These are phyloP conservation scores for Shargacucullia verbasci DNA, from an alignment of 2,888 invertebrate genomes.

Conservation along the genomic window DNA sequence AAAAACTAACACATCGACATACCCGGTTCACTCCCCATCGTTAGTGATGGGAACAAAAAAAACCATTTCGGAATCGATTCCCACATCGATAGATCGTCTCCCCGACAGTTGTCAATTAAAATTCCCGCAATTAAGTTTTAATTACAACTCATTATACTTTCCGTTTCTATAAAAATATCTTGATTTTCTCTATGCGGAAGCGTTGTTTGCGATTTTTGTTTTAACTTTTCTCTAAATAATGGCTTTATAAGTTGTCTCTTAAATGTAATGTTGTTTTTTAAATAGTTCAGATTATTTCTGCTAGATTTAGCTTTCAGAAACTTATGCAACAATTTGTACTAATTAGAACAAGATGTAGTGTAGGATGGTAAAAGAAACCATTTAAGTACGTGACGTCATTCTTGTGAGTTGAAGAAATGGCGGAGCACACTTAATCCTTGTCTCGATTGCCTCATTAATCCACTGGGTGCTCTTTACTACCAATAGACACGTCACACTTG, in stretches of 20 bases:
- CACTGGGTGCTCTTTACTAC: slow-evolving; percentile 24
- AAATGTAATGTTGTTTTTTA: slow-evolving; percentile 37
- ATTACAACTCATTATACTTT: slow-evolving; percentile 72
- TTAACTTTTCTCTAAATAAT: slow-evolving; percentile 60
- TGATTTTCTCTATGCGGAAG: slow-evolving; percentile 60
- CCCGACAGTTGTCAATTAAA: slow-evolving; percentile 76
- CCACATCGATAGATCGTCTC: slow-evolving; percentile 65
- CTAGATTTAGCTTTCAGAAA: slow-evolving; percentile 30
- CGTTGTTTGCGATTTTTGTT: slow-evolving; percentile 59
- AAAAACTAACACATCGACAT: slow-evolving; percentile 44
- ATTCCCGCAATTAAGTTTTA: slow-evolving; percentile 76
- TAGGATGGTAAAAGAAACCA: slow-evolving; percentile 16
- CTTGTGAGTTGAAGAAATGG: slow-evolving; percentile 21
- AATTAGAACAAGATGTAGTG: slow-evolving; percentile 17
- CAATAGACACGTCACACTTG: slow-evolving; percentile 51
- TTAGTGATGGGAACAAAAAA: slow-evolving; percentile 55
- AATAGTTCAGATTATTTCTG: slow-evolving; percentile 25
- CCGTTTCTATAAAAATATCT: slow-evolving; percentile 69
- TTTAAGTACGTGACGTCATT: slow-evolving; percentile 30
- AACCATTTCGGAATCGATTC: slow-evolving; percentile 61
- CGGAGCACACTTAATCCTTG: slow-evolving; percentile 31
- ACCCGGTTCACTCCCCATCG: slow-evolving; percentile 43
- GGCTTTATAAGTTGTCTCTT: slow-evolving; percentile 42
- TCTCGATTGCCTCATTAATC: slow-evolving; percentile 53
- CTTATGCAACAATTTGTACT: slow-evolving; percentile 19